Base-by-base conservation (phyloP, 2,888 invertebrate species). In the Acheta domesticus region DNA sequence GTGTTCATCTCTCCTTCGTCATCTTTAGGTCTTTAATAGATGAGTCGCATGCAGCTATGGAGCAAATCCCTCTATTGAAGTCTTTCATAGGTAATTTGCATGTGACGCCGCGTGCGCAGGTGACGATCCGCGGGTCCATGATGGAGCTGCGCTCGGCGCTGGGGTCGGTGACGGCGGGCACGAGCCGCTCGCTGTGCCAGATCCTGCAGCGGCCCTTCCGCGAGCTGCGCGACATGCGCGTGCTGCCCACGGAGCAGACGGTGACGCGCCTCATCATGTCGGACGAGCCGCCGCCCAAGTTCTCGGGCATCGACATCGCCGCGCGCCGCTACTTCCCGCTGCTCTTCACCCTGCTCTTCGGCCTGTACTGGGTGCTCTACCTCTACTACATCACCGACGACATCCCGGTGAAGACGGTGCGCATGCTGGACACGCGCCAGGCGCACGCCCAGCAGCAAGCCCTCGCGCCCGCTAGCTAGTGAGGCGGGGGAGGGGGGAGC, bases 261-360 rank as follows among this genome's bases (percentile, higher is more conserved):
- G 81, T 83, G 12, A 79, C 77, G 21, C 80, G 77, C 16, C 80
- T 80, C 4, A 83, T 84, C 79, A 79, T 80, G 11, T 79, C 81
- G 5, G 80, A 82, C 2, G 82, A 83, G 23, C 83, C 84, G 11
- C 84, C 84, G n/a, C 83, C 83, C 76, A 85, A 85, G 80, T 86
- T 85, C 78, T 84, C 84, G 12, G 87, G 88, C 77, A 90, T 91
- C 81, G 91, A 91, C 85, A 89, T 90, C 82, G 88, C 89, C 83
- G 88, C 90, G 2, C 85, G 91, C 80, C 86, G 89, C 75, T 84
- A 88, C 73, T 91, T 91, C 83, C 91, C 91, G 0, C 83, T 90
- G 16, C 85, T 89, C 19, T 91, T 90, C 84, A 86, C 89, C n/a
- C 83, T 89, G 75, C 89, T 91, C 83, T 89, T 91, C 84, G 85